These are phyloP conservation scores for Anodontia alba DNA, from an alignment of 2,888 invertebrate species.

Conservation along the genomic window DNA sequence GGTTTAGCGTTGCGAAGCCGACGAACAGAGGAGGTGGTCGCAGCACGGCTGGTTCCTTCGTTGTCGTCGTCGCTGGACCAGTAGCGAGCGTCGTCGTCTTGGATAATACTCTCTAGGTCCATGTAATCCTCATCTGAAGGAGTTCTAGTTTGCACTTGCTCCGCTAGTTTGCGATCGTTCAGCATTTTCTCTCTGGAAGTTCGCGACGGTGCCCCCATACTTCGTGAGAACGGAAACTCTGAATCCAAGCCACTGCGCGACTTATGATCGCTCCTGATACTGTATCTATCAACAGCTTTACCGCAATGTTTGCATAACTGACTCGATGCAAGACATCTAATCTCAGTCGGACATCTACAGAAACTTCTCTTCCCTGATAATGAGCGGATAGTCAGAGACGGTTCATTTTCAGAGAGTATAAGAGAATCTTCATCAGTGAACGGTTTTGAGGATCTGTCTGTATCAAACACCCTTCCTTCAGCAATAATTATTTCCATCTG, in stretches of 20 bases:
- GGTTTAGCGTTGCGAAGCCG: constrained; percentile 41
- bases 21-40: constrained; percentile 23
- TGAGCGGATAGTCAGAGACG: neutral
- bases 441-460: constrained; percentile 23
- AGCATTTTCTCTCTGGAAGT: constrained; percentile 36
- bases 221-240: neutral
- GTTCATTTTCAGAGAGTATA: constrained; percentile 8
- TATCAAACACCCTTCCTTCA: constrained; percentile 27
- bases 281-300: constrained; percentile 14
- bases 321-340: constrained; percentile 30
- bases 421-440: constrained; percentile 37
- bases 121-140: constrained; percentile 52
- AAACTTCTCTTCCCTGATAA: constrained; percentile 29
- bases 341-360: constrained; percentile 42
- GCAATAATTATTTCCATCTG: constrained; percentile 28
- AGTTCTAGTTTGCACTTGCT: constrained; percentile 18
- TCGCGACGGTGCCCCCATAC: neutral
- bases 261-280: constrained; percentile 6
- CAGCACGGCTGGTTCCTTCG: neutral
- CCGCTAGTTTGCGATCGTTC: neutral
- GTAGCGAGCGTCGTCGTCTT: constrained; percentile 53
- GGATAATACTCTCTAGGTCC: constrained; percentile 54
- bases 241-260: constrained; percentile 18
- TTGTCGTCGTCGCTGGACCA: constrained; percentile 53
- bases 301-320: constrained; percentile 43